Evolutionary conservation across 2,113 vertebrate genomes (phyloP).

Genomic region (Charadrius vociferus): DNA sequence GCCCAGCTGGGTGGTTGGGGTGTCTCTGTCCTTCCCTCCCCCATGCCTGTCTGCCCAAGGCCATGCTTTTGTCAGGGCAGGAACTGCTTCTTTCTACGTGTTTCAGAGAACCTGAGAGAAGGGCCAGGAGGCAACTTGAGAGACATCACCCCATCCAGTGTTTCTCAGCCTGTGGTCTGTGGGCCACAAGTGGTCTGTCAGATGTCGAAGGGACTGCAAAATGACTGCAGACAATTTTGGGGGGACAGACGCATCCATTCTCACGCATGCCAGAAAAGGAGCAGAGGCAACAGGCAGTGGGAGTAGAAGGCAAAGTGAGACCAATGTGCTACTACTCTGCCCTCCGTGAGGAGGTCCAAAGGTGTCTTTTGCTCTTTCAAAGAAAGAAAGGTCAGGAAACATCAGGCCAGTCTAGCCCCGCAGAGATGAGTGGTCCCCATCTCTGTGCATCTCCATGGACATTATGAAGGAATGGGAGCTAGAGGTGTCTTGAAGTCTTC

Average conservation of each 20-base stretch:
- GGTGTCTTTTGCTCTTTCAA: background rate
- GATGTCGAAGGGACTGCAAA: background rate
- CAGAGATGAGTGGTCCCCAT: background rate
- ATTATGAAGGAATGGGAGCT: background rate
- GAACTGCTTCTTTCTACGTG: background rate
- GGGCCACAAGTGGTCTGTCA: background rate
- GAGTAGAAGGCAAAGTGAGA: background rate
- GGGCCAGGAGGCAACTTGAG: background rate
- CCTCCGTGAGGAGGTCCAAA: background rate
- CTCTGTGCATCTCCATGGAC: background rate
- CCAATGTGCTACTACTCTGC: background rate
- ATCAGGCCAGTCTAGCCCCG: background rate
- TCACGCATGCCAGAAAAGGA: background rate
- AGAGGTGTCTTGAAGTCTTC: background rate
- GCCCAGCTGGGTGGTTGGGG: background rate
- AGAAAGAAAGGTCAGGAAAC: background rate
- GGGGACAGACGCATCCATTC: background rate
- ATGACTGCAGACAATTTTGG: background rate
- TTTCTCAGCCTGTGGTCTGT: background rate
- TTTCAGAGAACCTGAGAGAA: background rate
- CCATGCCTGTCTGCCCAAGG: background rate
- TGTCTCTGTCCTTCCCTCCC: background rate
- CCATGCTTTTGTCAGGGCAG: background rate
- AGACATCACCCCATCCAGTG: background rate
- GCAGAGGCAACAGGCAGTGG: background rate